A percentile compares a stretch with the other conserved stretches of the same genome.
Conservation (phyloP, 2,113 vertebrate genomes). For the Noctilio leporinus region DNA sequence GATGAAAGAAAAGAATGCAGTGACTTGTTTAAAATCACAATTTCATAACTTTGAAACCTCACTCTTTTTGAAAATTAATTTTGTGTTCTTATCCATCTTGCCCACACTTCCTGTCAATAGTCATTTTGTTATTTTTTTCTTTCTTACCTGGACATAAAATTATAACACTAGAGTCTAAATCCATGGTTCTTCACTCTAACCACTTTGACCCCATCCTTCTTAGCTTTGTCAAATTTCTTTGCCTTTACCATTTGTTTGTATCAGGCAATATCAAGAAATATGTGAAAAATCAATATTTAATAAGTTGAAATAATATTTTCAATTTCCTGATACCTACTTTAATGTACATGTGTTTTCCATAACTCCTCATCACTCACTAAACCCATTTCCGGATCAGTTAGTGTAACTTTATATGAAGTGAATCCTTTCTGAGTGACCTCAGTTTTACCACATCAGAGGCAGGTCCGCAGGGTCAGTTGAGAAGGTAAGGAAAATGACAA, state of each 20-base stretch:
- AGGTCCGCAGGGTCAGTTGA: background rate
- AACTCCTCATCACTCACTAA: conserved; percentile 71
- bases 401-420: conserved; percentile 73
- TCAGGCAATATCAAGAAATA: conserved; percentile 71
- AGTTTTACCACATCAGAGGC: conserved; percentile 33
- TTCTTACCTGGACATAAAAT: background rate
- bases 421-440: conserved; percentile 71
- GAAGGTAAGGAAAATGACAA: conserved; percentile 48
- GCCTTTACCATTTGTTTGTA: conserved; percentile 70
- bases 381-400: conserved; percentile 75
- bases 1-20: background rate
- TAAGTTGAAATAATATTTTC: conserved; percentile 76
- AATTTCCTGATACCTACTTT: conserved; percentile 74
- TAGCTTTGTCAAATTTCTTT: conserved; percentile 32
- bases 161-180: background rate
- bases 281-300: conserved; percentile 78
- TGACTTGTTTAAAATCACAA: background rate
- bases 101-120: background rate
- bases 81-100: background rate
- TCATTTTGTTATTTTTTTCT: background rate
- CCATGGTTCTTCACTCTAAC: background rate
- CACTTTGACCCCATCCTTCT: background rate
- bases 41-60: background rate
- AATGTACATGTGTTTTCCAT: conserved; percentile 70
- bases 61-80: background rate